Base-by-base conservation (phyloP, 2,888 invertebrate genomes). In the Cerceris rybyensis region DNA sequence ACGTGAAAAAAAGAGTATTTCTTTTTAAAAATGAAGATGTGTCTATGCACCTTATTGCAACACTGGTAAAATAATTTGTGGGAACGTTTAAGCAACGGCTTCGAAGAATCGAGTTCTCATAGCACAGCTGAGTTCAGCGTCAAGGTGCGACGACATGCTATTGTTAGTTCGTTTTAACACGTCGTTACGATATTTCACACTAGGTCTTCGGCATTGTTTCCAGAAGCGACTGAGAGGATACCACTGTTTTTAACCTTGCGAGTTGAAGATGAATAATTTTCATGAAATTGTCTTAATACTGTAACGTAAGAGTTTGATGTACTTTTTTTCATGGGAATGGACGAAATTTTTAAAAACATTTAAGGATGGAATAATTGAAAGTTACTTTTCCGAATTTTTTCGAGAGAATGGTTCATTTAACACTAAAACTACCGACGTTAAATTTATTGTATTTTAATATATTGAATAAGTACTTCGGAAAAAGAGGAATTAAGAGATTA, bases 131-230 rank as follows among this genome's bases (percentile, higher is more conserved):
- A 82, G 85, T 82, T 86, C 84, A 86, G 84, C 83, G 82, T 42
- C 58, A 52, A 73, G 79, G 69, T 78, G 66, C 78, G 78, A 78
- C 78, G 78, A 66, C 73, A 73, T 17, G 63, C 61, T 66, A 78
- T 77, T 78, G 76, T 85, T 84, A 85, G 79, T 79, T 84, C 88
- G 87, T 87, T 88, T 92, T 92, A 91, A 89, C 91, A 90, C 89
- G 86, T 90, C 88, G 88, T 91, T 91, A 91, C 91, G 90, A 91
- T 87, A 91, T 91, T 91, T 91, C 91, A 87, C 92, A 91, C 91
- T 85, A 69, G 43, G 60, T 61, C 58, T 43, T 66, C n/a, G 28
- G 54, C 50, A 71, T 78, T 75, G 75, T 81, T 81, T 74, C 71
- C 78, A 68, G 68, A 49, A 81, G 55, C 57, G 64, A 28, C 28